phyloP scores from a whole-genome alignment of 1,140 invertebrate species.

The Mycetomoellerius zeteki region DNA sequence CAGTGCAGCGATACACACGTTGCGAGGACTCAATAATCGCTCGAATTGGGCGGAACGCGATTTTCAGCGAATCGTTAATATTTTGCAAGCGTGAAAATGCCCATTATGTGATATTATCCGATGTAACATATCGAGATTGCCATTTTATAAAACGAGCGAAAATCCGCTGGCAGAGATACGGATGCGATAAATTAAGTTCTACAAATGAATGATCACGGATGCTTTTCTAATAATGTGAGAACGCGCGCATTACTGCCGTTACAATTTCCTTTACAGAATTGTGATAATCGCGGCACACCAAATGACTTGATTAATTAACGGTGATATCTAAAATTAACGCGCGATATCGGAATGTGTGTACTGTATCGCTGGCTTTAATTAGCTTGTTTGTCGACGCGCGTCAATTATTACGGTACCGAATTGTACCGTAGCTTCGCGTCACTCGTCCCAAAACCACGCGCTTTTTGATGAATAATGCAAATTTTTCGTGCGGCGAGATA shows the following conservation, averaged over 20 bases:
- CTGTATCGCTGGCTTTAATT: constrained; percentile 30
- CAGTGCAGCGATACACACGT: not conserved
- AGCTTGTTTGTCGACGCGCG: constrained; percentile 48
- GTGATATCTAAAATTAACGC: constrained; percentile 13
- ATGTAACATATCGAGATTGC: constrained; percentile 21
- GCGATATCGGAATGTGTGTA: not conserved
- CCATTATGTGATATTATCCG: constrained; percentile 33
- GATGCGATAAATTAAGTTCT: constrained; percentile 6
- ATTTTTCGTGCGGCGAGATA: constrained; percentile 17
- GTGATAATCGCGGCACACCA: not conserved
- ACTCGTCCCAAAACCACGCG: not conserved
- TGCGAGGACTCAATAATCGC: constrained; percentile 13
- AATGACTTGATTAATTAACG: constrained; percentile 45
- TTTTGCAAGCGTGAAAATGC: constrained; percentile 40
- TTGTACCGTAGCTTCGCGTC: not conserved
- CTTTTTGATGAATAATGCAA: constrained; percentile 46
- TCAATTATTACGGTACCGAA: constrained; percentile 43
- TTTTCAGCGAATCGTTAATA: constrained; percentile 51
- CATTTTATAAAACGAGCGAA: constrained; percentile 32
- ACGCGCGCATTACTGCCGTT: not conserved
- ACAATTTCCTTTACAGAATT: not conserved
- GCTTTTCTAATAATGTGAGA: not conserved
- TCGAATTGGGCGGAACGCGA: not conserved
- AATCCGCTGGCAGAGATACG: not conserved
- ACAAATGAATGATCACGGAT: not conserved